Percentiles rank a stretch among this genome's conserved stretches.
Evolutionary conservation across 2,113 vertebrate species (phyloP).

Genomic region (Physeter macrocephalus): DNA sequence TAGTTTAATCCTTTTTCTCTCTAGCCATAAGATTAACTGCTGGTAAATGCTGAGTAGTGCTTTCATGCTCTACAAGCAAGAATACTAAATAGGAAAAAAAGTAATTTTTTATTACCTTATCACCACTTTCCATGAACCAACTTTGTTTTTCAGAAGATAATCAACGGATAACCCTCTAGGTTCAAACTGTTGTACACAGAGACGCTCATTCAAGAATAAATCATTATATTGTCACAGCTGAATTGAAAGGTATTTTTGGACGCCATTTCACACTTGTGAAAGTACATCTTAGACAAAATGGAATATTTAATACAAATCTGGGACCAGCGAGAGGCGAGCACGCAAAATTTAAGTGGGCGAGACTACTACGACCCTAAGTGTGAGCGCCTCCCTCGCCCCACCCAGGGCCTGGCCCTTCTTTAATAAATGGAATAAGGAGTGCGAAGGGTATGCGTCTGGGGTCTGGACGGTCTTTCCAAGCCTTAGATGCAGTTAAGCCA

Average conservation of each 20-base stretch:
- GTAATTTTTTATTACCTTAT: background rate
- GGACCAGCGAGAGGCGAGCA: background rate
- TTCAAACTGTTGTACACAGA: background rate
- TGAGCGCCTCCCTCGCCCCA: background rate
- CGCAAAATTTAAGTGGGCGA: background rate
- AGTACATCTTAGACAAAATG: background rate
- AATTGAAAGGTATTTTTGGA: background rate
- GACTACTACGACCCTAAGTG: rapidly evolving
- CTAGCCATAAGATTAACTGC: background rate
- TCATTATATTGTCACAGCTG: background rate
- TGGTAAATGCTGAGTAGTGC: background rate
- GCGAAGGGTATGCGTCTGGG: rapidly evolving
- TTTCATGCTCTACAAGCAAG: background rate
- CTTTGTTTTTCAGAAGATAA: background rate
- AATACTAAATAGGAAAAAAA: background rate
- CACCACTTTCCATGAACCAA: background rate
- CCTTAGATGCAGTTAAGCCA: background rate
- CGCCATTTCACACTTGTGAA: background rate
- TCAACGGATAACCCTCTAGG: background rate
- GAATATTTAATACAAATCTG: background rate
- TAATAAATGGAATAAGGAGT: background rate
- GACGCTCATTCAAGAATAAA: background rate
- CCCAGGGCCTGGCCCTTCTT: too few relatives aligned
- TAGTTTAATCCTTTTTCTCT: background rate
- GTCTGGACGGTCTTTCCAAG: background rate